A percentile compares a stretch with the other conserved stretches of the same genome.
Conservation (phyloP, 2,113 vertebrate species). For the Mustela nigripes region DNA sequence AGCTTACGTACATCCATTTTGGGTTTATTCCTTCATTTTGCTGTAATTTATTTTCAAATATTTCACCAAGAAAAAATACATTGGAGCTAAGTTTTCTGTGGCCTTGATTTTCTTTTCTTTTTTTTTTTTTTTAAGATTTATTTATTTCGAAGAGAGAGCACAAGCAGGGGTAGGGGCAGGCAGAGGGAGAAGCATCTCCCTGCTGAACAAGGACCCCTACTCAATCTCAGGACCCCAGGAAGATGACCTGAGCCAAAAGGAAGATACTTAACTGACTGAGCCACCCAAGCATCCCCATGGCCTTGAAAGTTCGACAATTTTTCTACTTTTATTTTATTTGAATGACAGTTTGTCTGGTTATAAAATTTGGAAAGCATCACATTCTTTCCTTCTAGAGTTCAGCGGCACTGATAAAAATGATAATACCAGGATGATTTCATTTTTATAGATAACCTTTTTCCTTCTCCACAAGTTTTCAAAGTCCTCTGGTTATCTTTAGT, state of each 20-base stretch:
- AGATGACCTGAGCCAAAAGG: too few species aligned
- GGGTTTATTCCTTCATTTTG: not conserved
- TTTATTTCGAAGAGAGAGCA: too few species aligned
- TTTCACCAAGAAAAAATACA: not conserved
- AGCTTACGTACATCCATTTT: not conserved
- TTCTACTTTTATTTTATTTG: conserved; percentile 17
- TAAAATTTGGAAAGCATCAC: conserved; percentile 32
- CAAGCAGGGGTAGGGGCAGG: too few species aligned
- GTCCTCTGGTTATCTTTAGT: not conserved
- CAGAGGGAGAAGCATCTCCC: too few species aligned
- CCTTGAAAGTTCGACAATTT: not conserved
- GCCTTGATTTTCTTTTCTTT: not conserved
- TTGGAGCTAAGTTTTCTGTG: not conserved
- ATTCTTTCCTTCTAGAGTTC: not conserved
- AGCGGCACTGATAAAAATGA: not conserved
- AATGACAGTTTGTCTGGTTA: conserved; percentile 47
- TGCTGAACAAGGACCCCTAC: too few species aligned
- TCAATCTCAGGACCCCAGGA: too few species aligned
- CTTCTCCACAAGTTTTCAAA: not conserved
- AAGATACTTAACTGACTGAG: not conserved
- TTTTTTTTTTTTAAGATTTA: not conserved
- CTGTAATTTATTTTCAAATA: not conserved
- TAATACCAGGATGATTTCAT: not conserved
- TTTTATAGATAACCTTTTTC: not conserved
- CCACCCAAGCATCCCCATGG: not conserved